Conservation (phyloP, 2,797 vertebrate species). For the Bovichtus diacanthus region DNA sequence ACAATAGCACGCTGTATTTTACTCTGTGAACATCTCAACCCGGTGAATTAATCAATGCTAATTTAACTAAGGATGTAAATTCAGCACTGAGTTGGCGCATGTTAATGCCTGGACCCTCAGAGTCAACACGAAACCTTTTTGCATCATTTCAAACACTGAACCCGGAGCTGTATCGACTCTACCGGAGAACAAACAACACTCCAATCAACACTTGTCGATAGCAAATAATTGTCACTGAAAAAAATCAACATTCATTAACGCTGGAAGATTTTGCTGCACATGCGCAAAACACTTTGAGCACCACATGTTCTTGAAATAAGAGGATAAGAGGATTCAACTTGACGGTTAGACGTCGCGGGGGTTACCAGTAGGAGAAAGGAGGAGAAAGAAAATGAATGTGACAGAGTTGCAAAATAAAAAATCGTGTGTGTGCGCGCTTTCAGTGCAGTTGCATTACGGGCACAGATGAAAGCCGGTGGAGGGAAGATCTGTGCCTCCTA, state of each 20-base stretch:
- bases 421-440: slow-evolving; percentile 24
- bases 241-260: slow-evolving; percentile 37
- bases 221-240: slow-evolving; percentile 26
- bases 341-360: not conserved
- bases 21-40: not conserved
- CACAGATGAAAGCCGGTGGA: slow-evolving; percentile 62
- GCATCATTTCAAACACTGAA: slow-evolving; percentile 2
- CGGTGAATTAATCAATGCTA: slow-evolving; percentile 12
- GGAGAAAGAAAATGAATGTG: slow-evolving; percentile 10
- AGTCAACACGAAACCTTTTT: slow-evolving; percentile 1
- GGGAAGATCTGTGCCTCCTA: slow-evolving; percentile 42
- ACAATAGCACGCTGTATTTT: not conserved
- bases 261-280: not conserved
- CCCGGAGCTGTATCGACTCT: slow-evolving; percentile 7
- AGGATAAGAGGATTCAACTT: not conserved
- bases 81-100: slow-evolving; percentile 7
- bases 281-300: not conserved
- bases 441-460: slow-evolving; percentile 34
- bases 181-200: slow-evolving; percentile 31
- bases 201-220: slow-evolving; percentile 35
- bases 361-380: not conserved
- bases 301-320: not conserved
- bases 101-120: not conserved
- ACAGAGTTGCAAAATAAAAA: slow-evolving; percentile 29
- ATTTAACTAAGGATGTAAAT: slow-evolving; percentile 16